A percentile compares a stretch with the other conserved stretches of the same genome.
phyloP scores from a whole-genome alignment of 2,113 vertebrate genomes.

The Mohoua ochrocephala region DNA sequence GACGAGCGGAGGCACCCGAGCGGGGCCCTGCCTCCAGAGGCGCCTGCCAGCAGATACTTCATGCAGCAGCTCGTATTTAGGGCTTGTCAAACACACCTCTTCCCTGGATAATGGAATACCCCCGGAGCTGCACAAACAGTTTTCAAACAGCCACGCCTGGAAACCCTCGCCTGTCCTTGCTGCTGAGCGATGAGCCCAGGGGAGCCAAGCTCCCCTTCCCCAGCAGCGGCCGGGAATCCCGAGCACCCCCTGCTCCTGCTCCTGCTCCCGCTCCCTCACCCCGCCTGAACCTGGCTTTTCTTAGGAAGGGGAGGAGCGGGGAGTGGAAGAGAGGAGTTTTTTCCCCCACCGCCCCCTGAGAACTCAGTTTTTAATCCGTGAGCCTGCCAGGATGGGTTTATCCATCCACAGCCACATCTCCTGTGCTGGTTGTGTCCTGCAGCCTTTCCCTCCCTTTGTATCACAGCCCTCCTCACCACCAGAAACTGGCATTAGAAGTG shows the following conservation, averaged over 20 bases:
- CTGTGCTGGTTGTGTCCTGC: background rate
- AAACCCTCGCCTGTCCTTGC: background rate
- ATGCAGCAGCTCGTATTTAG: background rate
- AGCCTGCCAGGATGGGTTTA: background rate
- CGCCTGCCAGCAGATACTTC: background rate
- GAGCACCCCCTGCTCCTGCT: background rate
- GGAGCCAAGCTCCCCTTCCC: background rate
- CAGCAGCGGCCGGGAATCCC: background rate
- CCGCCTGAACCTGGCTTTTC: too few relatives aligned
- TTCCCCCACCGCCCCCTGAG: background rate
- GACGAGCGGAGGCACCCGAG: background rate
- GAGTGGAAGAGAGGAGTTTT: fast-evolving
- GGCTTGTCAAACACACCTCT: background rate
- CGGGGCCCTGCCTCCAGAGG: background rate
- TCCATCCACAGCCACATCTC: background rate
- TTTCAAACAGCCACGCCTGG: background rate
- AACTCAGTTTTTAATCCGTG: background rate
- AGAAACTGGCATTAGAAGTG: background rate
- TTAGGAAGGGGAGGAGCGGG: fast-evolving
- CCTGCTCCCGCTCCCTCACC: background rate
- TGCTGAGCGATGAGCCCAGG: background rate
- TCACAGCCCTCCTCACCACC: background rate
- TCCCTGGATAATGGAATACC: background rate
- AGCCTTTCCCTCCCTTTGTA: background rate
- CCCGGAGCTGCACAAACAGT: background rate